A percentile compares a stretch with the other conserved stretches of the same genome.
Conservation (phyloP, 2,888 invertebrate genomes). For the Drosophila algonquin region DNA sequence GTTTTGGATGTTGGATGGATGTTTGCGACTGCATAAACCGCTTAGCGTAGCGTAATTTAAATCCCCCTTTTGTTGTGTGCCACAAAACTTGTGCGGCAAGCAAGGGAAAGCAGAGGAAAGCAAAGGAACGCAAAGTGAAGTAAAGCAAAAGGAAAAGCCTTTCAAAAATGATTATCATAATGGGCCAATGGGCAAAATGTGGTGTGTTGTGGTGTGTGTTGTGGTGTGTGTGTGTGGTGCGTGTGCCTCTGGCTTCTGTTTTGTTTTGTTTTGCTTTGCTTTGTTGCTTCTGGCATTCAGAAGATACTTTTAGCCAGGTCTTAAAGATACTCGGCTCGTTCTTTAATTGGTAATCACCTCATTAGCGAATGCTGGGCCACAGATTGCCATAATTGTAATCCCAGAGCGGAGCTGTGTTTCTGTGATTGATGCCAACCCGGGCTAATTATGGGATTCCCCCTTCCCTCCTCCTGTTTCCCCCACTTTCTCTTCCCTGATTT, state of each 20-base stretch:
- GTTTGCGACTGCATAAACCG: slow-evolving; percentile 62
- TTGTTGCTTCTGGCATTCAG: background rate
- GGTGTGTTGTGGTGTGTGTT: background rate
- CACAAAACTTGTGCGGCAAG: slow-evolving; percentile 63
- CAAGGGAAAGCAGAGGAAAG: slow-evolving; percentile 6
- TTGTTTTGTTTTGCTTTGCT: slow-evolving; percentile 2
- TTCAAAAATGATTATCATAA: slow-evolving; percentile 71
- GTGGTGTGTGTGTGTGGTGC: too few relatives aligned
- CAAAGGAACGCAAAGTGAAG: background rate
- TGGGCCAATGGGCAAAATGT: slow-evolving; percentile 46
- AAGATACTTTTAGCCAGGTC: background rate
- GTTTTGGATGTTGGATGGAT: slow-evolving; percentile 30
- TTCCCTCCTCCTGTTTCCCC: background rate
- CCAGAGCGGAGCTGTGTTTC: background rate
- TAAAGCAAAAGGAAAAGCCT: slow-evolving; percentile 43
- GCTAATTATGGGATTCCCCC: background rate
- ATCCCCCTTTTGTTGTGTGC: slow-evolving; percentile 70
- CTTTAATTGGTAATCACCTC: background rate
- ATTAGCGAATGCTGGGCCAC: background rate
- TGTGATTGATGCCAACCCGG: background rate
- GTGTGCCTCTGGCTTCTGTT: slow-evolving; percentile 48
- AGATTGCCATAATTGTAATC: background rate
- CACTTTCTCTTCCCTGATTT: background rate
- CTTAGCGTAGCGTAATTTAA: slow-evolving; percentile 74
- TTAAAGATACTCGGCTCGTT: background rate